A percentile compares a stretch with the other conserved stretches of the same genome.
Conservation (phyloP, 92 coral and sea anemone genomes). For the Diadumene lineata region DNA sequence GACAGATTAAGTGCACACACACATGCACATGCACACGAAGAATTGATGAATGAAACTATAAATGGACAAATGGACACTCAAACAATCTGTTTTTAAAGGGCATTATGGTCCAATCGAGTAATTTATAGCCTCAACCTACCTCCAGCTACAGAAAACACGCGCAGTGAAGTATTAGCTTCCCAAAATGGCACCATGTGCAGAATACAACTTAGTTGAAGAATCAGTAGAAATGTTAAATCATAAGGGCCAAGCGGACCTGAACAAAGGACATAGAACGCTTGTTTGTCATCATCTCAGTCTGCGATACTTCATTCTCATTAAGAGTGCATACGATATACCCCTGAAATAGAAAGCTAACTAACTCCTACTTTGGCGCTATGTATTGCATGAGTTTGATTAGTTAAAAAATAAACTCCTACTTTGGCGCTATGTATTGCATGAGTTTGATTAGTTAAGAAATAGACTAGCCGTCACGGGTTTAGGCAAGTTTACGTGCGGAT, state of each 20-base stretch:
- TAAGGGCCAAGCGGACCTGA: constrained; percentile 69
- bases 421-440: not conserved
- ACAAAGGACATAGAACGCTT: not conserved
- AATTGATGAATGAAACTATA: too few species aligned
- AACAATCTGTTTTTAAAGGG: too few species aligned
- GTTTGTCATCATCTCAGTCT: not conserved
- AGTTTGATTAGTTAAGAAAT: too few species aligned
- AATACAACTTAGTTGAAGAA: constrained; percentile 90
- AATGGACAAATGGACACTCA: too few species aligned
- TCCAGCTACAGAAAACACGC: constrained; percentile 77
- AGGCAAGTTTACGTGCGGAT: too few species aligned
- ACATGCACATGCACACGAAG: too few species aligned
- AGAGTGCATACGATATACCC: not conserved
- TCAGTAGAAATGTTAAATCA: constrained; percentile 89
- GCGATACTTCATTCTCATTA: not conserved
- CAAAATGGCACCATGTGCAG: constrained; percentile 98
- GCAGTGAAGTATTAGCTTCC: constrained; percentile 80
- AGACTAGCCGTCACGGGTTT: too few species aligned
- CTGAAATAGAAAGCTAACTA: too few species aligned
- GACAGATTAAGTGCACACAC: too few species aligned
- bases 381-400: not conserved
- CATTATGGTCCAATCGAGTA: too few species aligned
- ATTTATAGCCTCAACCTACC: too few species aligned
- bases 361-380: not conserved
- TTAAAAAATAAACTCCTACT: too few species aligned